Evolutionary conservation across 2,888 invertebrate genomes (phyloP).

Genomic region (Protophormia terraenovae): DNA sequence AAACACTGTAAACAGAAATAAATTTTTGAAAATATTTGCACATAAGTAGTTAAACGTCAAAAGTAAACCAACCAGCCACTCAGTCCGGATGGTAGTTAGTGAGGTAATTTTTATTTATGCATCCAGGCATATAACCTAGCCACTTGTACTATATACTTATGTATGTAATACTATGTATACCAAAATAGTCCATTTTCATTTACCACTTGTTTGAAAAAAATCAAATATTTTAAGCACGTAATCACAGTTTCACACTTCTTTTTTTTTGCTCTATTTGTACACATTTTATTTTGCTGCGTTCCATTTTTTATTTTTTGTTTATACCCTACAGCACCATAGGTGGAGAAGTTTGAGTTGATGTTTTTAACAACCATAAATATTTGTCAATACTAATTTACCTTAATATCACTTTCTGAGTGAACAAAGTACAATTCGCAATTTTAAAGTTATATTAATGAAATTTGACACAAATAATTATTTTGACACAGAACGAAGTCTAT

Average conservation of each 20-base stretch:
- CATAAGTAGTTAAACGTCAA: constrained; percentile 9
- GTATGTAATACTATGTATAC: too few species aligned
- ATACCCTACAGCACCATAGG: too few species aligned
- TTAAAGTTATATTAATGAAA: too few species aligned
- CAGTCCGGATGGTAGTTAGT: neutral
- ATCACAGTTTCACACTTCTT: constrained; percentile 57
- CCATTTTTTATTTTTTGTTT: too few species aligned
- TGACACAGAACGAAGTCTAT: too few species aligned
- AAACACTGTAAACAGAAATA: neutral
- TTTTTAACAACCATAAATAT: too few species aligned
- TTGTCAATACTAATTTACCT: too few species aligned
- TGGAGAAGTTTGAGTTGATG: too few species aligned
- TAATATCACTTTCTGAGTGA: too few species aligned
- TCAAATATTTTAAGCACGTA: constrained; percentile 63
- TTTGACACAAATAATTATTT: too few species aligned
- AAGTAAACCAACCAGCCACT: constrained; percentile 6
- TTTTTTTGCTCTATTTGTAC: constrained; percentile 5
- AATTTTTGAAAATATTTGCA: constrained; percentile 5
- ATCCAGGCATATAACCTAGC: neutral
- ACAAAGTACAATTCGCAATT: too few species aligned
- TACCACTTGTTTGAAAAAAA: neutral
- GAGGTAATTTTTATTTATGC: constrained; percentile 24
- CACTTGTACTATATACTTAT: constrained; percentile 37
- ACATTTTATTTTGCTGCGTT: constrained; percentile 15
- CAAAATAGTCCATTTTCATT: neutral